phyloP scores from a whole-genome alignment of 53 echinoderm and acorn worm genomes.

The Temnopleurus reevesii region DNA sequence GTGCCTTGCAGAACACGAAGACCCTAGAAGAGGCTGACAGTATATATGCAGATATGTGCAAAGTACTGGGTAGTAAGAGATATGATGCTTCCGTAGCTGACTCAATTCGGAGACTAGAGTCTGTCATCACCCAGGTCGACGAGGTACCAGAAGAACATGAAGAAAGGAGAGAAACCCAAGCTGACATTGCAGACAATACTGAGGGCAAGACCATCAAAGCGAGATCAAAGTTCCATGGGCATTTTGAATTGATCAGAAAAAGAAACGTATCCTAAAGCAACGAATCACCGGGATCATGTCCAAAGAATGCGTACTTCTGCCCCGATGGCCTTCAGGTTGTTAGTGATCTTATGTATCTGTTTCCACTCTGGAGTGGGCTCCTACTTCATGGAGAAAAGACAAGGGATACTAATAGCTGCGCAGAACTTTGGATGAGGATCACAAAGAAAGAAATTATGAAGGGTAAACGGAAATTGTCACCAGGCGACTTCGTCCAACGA shows the following conservation, averaged over 20 bases:
- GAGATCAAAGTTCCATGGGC: not conserved
- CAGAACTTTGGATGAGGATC: not conserved
- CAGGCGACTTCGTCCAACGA: not conserved
- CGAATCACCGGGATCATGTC: not conserved
- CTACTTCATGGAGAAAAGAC: not conserved
- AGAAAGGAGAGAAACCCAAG: not conserved
- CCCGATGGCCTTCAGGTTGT: not conserved
- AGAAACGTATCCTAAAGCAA: not conserved
- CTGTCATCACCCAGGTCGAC: not conserved
- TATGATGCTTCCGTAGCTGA: not conserved
- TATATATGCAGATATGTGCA: not conserved
- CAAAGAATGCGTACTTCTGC: not conserved
- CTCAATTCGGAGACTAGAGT: not conserved
- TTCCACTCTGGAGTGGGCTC: not conserved
- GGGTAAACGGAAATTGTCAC: not conserved
- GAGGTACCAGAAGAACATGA: not conserved
- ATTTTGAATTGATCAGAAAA: not conserved
- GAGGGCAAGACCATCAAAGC: not conserved
- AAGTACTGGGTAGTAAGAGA: not conserved
- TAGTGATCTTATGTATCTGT: not conserved
- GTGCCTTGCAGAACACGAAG: not conserved
- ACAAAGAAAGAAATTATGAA: not conserved
- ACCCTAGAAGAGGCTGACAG: not conserved
- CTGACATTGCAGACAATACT: not conserved
- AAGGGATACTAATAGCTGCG: not conserved